A percentile compares a stretch with the other conserved stretches of the same genome.
Evolutionary conservation across 2,797 vertebrate genomes (phyloP).

Genomic region (Danio tinwini): DNA sequence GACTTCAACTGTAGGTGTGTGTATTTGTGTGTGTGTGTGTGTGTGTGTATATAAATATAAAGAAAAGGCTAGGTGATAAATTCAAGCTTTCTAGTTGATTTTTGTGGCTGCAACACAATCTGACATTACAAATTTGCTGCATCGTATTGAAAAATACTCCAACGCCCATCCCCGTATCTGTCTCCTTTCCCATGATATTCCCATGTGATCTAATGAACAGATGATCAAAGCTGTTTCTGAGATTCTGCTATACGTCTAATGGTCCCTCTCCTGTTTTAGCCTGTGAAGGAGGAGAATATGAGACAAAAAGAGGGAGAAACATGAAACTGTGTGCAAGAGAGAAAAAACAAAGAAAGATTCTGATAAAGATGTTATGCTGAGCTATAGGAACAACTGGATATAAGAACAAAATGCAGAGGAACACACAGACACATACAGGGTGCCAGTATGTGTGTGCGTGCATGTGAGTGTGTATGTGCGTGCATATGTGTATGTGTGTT

Average conservation of each 20-base stretch:
- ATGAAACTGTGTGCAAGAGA: slow-evolving; percentile 9
- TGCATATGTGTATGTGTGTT: slow-evolving; percentile 22
- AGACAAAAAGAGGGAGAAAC: slow-evolving; percentile 40
- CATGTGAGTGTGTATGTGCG: not conserved
- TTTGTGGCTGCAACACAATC: not conserved
- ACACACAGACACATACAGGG: not conserved
- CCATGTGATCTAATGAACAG: slow-evolving; percentile 55
- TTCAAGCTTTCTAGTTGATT: not conserved
- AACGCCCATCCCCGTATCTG: slow-evolving; percentile 35
- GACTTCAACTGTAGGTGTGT: too few species aligned
- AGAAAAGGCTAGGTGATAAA: not conserved
- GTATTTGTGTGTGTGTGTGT: too few species aligned
- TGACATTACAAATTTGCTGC: slow-evolving; percentile 40
- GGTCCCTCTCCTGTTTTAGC: slow-evolving; percentile 45
- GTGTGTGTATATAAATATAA: not conserved
- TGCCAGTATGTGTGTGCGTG: slow-evolving; percentile 27
- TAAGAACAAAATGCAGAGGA: slow-evolving; percentile 11
- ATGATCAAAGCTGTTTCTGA: slow-evolving; percentile 53
- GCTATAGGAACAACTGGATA: not conserved
- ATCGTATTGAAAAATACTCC: slow-evolving; percentile 34
- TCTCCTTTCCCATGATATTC: slow-evolving; percentile 42
- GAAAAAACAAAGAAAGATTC: not conserved
- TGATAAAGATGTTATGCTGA: slow-evolving; percentile 29
- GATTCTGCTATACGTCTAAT: slow-evolving; percentile 44
- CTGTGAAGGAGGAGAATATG: slow-evolving; percentile 32